Base-by-base conservation (phyloP, 2,888 invertebrate genomes). In the Tyria jacobaeae region DNA sequence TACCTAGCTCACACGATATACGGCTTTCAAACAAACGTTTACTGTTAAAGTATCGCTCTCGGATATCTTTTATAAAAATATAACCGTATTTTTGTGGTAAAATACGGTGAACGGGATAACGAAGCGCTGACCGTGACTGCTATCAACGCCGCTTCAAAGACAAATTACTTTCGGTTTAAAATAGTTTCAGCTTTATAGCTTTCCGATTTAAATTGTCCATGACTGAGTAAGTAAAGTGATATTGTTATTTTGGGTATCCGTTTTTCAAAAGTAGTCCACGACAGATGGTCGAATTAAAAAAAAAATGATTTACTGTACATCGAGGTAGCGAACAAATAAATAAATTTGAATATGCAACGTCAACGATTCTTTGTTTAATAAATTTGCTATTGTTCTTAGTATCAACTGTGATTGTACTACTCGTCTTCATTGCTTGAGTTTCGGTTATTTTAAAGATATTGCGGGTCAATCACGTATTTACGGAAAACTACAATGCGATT, bases 1-100 rank as follows among this genome's bases (percentile, higher is more conserved):
- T n/a, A n/a, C n/a, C n/a, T 54, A 54, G 51, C 25, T 66, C 65
- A 52, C 66, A 58, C 60, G 66, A 70, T 67, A 60, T 64, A 63
- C 55, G 39, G 27, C 31, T 52, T 35, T 41, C 48, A 60, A 68
- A 63, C 37, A 68, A n/a, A 31, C 35, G 62, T 67, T 68, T 48
- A 60, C 53, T 56, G 56, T 60, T 59, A 53, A 64, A 60, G 60
- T 69, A 64, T 68, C 50, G 41, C 62, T 56, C 34, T 60, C 34
- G 31, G 27, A 68, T 57, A 58, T 59, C n/a, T 65, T 64, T 62
- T 50, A 54, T 54, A 35, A 51, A 59, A 64, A 55, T 57, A 47
- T 52, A 58, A 34, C 35, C 9, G 47, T 53, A 47, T 67, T 65
- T 63, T 60, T 47, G 27, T 24, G 41, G 17, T 34, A 35, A 73